Base-by-base conservation (phyloP, 2,113 vertebrate species). In the Oxyruncus cristatus region DNA sequence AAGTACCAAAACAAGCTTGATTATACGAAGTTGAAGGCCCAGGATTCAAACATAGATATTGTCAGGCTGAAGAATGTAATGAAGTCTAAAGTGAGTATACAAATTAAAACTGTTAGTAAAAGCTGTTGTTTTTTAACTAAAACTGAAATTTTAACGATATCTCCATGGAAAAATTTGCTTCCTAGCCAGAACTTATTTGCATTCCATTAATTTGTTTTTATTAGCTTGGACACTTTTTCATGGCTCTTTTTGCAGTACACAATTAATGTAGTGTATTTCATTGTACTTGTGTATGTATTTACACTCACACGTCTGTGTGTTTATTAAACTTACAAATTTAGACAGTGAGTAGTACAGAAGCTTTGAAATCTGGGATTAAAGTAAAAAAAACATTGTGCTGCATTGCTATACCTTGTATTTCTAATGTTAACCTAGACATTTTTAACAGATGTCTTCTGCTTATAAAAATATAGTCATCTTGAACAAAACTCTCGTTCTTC, bases 31-130 rank as follows among this genome's bases (percentile, higher is more conserved):
- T 72, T 97, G 92, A 98, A 98, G 96, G 94, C 79, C 33, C 97
- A 98, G 90, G 85, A 97, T 89, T 97, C 96, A 59, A 97, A 95
- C 37, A 30, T 72, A 84, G 96, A 97, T 70, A 72, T 97, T 89
- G 79, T 93, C 83, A 97, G 95, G 59, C 71, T 98, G 81, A 98
- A 98, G 92, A 93, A 88, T 86, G 78, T 97, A 76, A 93, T 99
- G 55, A 97, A 98, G n/a, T 92, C 97, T 88, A 98, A 98, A 97
- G 97, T 98, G 95, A 41, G 95, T 96, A 68, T 80, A 49, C 70
- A 41, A 59, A 66, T 80, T 37, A 83, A 85, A 89, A 5, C 16
- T 68, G 6, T 58, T 49, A 86, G 42, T 42, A 70, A 75, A 92
- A 94, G 37, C 19, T 73, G 30, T 44, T 63, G 5, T 4, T 55